Conservation (phyloP, 2,888 invertebrate genomes). For the Pharmacophagus antenor region DNA sequence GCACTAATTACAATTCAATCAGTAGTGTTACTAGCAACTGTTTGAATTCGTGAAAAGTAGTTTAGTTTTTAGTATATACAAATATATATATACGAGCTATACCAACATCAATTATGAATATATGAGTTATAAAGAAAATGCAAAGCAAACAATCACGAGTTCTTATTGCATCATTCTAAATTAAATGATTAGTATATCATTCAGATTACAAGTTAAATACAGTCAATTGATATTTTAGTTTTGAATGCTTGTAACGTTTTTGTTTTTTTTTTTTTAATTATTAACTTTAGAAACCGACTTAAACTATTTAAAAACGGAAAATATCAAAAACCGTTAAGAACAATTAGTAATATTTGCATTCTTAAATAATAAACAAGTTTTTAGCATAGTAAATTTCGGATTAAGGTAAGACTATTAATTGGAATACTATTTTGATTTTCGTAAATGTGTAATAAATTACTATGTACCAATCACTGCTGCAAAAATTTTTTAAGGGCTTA, state of each 20-base stretch:
- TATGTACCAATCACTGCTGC: no score
- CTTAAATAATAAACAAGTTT: slow-evolving; percentile 20
- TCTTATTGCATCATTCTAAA: no score
- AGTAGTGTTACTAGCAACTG: no score
- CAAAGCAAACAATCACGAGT: neutral
- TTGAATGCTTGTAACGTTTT: no score
- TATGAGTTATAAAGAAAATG: neutral
- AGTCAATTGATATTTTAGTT: no score
- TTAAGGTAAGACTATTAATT: slow-evolving; percentile 5
- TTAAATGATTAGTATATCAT: neutral
- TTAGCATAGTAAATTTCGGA: slow-evolving; percentile 4
- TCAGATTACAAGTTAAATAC: neutral
- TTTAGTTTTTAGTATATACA: neutral
- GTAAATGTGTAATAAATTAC: neutral
- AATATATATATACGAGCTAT: neutral
- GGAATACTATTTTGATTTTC: neutral
- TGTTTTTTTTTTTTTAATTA: neutral
- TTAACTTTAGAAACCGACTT: neutral
- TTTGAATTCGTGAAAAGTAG: neutral
- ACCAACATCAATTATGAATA: no score
- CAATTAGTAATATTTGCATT: slow-evolving; percentile 4
- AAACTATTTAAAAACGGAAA: neutral
- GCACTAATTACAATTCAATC: no score
- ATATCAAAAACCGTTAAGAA: neutral
- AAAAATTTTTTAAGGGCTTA: no score